phyloP scores from a whole-genome alignment of 2,113 vertebrate species.

The Barnardius zonarius region DNA sequence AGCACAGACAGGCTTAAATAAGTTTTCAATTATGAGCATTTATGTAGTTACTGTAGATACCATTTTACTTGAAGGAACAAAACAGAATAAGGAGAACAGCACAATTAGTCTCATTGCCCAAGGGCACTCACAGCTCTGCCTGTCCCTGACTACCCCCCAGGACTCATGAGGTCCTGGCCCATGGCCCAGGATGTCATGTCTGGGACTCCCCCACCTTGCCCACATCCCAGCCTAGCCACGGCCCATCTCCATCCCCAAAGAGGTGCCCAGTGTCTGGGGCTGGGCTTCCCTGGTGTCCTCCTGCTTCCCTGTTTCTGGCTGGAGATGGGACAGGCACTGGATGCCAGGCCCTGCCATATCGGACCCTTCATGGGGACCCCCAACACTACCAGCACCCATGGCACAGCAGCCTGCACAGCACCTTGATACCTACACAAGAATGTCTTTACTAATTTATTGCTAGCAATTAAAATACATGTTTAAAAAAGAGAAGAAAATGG shows the following conservation, averaged over 20 bases:
- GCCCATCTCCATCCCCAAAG: neutral
- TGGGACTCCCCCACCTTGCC: accelerated
- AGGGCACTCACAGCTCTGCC: neutral
- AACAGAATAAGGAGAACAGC: neutral
- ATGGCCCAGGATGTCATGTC: neutral
- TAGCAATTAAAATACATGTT: neutral
- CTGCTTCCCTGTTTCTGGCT: accelerated
- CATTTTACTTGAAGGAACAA: neutral
- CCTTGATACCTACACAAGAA: neutral
- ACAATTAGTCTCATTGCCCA: neutral
- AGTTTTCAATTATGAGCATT: neutral
- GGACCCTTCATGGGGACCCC: accelerated
- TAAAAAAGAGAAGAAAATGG: neutral
- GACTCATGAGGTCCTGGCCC: neutral
- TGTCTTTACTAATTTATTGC: neutral
- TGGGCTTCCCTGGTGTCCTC: neutral
- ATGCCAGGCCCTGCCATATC: too few species aligned
- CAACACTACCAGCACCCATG: accelerated
- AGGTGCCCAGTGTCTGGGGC: accelerated
- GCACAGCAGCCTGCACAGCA: neutral
- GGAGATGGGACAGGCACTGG: too few species aligned
- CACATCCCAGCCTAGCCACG: neutral
- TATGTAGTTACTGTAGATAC: neutral
- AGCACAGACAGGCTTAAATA: neutral
- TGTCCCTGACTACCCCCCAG: neutral